These are phyloP conservation scores for Leistus spinibarbis DNA, from an alignment of 2,888 invertebrate species.

Conservation along the genomic window DNA sequence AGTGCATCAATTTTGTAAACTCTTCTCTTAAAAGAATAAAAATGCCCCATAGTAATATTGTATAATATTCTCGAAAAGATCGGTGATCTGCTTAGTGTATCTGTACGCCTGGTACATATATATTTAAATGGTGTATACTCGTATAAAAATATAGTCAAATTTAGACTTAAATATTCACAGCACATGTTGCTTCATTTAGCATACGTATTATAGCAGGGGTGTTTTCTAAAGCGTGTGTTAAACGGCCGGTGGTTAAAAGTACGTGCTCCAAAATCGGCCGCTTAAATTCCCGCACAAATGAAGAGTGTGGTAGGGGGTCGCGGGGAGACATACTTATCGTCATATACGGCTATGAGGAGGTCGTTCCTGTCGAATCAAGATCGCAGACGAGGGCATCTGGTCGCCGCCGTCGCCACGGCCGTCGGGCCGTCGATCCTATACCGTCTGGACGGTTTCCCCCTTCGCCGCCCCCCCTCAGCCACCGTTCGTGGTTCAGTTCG, in stretches of 20 bases:
- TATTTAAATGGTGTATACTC: no score
- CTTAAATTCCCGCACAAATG: neutral
- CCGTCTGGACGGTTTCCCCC: neutral
- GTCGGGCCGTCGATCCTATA: constrained; percentile 17
- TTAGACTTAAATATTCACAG: neutral
- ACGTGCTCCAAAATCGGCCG: neutral
- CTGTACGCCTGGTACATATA: no score
- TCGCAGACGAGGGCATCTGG: constrained; percentile 20
- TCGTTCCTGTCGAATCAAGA: neutral
- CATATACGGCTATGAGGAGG: neutral
- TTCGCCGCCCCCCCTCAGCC: neutral
- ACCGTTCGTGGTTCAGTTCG: neutral
- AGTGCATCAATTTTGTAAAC: no score
- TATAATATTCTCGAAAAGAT: no score
- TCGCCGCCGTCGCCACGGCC: constrained; percentile 8
- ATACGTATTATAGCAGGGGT: neutral
- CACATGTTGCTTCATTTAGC: constrained; percentile 3
- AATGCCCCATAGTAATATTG: no score
- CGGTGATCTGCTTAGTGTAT: no score
- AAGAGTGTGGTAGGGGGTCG: no score
- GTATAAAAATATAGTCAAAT: neutral
- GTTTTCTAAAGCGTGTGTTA: neutral
- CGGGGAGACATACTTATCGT: neutral
- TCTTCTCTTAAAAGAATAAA: no score
- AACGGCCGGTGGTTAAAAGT: neutral